These are phyloP conservation scores for Rutilus rutilus DNA, from an alignment of 2,113 vertebrate species.

Conservation along the genomic window DNA sequence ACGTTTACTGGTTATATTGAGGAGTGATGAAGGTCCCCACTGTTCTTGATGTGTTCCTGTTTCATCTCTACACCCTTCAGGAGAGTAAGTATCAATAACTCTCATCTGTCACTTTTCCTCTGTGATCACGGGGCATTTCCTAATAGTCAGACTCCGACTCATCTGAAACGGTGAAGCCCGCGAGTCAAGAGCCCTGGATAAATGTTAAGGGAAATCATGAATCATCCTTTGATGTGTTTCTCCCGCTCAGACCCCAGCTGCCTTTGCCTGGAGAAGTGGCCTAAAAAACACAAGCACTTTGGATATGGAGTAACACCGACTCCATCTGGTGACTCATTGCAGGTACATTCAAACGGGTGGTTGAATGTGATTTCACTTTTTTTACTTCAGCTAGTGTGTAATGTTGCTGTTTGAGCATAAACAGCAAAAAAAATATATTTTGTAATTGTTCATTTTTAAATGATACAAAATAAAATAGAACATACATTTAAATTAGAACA, in stretches of 20 bases:
- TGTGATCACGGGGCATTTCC: conserved; percentile 7
- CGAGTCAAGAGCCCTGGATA: conserved; percentile 8
- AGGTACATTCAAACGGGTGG: too few relatives aligned
- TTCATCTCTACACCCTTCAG: conserved; percentile 7
- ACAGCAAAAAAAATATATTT: too few relatives aligned
- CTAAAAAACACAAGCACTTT: background rate
- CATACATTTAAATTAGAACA: too few relatives aligned
- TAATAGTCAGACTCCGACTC: conserved; percentile 6
- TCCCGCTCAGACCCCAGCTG: background rate
- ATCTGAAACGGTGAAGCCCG: background rate
- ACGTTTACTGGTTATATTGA: background rate
- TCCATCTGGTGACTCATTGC: background rate
- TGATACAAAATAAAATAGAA: too few relatives aligned
- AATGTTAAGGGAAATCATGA: conserved; percentile 26
- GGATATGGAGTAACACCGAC: background rate
- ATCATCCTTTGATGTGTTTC: conserved; percentile 31
- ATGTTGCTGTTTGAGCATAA: too few relatives aligned
- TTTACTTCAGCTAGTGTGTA: too few relatives aligned
- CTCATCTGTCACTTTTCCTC: background rate
- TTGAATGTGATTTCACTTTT: too few relatives aligned
- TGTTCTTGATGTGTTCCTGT: background rate
- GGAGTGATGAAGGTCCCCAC: background rate
- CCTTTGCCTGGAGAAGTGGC: conserved; percentile 22
- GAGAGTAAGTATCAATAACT: conserved; percentile 16
- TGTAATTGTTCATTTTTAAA: too few relatives aligned